These are phyloP conservation scores for Meiosimyza platycephala DNA, from an alignment of 2,888 invertebrate genomes.

Conservation along the genomic window DNA sequence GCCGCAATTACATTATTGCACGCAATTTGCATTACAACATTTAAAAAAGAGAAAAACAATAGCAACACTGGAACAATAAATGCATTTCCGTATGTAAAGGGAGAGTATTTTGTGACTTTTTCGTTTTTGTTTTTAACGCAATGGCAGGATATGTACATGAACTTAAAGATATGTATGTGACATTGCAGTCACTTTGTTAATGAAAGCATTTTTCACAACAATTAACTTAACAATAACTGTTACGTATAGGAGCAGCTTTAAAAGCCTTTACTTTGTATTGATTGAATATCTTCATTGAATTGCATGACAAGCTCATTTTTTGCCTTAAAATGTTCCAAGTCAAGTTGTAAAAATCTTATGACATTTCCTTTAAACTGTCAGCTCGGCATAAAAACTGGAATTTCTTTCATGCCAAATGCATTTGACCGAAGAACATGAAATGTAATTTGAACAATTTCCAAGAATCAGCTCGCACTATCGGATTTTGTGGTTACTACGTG, in stretches of 20 bases:
- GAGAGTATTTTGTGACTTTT: neutral
- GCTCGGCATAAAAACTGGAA: neutral
- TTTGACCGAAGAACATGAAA: conserved; percentile 25
- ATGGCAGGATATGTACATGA: neutral
- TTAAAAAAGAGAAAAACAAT: neutral
- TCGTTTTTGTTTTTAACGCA: neutral
- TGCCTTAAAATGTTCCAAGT: neutral
- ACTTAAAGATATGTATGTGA: too few relatives aligned
- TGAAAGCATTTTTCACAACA: conserved; percentile 40
- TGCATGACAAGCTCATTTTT: neutral
- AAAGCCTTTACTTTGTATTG: too few relatives aligned
- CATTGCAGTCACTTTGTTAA: too few relatives aligned
- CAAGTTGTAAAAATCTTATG: conserved; percentile 18
- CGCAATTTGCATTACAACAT: conserved; percentile 43
- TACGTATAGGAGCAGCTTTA: conserved; percentile 37
- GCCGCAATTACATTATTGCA: conserved; percentile 50
- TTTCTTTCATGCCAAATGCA: conserved; percentile 24
- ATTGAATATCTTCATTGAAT: neutral
- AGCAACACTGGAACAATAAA: neutral
- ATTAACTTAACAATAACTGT: conserved; percentile 48
- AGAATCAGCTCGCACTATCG: conserved; percentile 1
- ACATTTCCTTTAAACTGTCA: conserved; percentile 20
- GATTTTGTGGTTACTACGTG: conserved; percentile 19
- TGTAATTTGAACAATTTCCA: conserved; percentile 22
- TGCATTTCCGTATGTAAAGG: neutral